Percentiles rank a stretch among this genome's conserved stretches.
Conservation (phyloP, 2,113 vertebrate species). For the Scomber colias region DNA sequence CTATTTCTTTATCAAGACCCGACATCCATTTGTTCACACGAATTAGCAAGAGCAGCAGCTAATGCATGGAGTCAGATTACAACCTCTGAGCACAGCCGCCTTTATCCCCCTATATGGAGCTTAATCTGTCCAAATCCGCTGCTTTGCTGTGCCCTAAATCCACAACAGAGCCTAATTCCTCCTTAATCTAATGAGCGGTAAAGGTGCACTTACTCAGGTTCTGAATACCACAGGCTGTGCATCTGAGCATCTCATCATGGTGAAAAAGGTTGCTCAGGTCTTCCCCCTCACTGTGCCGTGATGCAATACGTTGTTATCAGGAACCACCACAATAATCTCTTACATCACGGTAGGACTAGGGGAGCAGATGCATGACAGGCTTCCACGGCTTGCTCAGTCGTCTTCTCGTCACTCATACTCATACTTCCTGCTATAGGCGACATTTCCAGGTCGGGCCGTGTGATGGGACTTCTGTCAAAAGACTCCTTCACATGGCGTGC, state of each 20-base stretch:
- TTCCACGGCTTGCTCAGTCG: constrained; percentile 25
- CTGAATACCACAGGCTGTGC: constrained; percentile 29
- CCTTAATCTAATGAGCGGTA: constrained; percentile 79
- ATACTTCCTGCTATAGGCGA: constrained; percentile 4
- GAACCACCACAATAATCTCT: background rate
- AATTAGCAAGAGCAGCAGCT: constrained; percentile 73
- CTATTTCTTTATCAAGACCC: constrained; percentile 44
- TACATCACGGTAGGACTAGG: background rate
- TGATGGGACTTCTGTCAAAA: constrained; percentile 37
- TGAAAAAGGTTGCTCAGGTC: constrained; percentile 1
- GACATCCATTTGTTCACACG: constrained; percentile 69
- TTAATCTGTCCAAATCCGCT: constrained; percentile 78
- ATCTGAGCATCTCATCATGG: constrained; percentile 25
- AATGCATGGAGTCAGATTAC: constrained; percentile 80
- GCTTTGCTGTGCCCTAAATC: constrained; percentile 79
- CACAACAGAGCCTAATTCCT: constrained; percentile 81
- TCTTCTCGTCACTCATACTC: constrained; percentile 8
- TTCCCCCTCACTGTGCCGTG: constrained; percentile 6
- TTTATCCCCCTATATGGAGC: constrained; percentile 80
- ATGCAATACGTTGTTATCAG: constrained; percentile 32
- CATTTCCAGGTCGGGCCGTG: constrained; percentile 35
- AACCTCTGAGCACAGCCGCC: constrained; percentile 71
- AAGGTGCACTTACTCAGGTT: constrained; percentile 72
- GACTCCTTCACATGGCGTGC: constrained; percentile 5
- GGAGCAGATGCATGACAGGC: constrained; percentile 11